phyloP scores from a whole-genome alignment of 2,113 vertebrate genomes.

The Dolichallabes microphthalmus region DNA sequence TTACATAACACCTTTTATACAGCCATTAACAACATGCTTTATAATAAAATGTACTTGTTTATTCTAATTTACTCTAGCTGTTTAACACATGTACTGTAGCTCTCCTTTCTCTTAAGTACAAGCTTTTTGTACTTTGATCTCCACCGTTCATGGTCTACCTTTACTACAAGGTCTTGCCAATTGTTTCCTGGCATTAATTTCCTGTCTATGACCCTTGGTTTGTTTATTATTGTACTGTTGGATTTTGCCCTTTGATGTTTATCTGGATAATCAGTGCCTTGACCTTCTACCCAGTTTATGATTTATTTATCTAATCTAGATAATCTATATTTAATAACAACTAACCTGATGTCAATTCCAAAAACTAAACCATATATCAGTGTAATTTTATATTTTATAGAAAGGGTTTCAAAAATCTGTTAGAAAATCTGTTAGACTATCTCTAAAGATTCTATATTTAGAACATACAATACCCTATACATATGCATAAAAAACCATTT shows the following conservation, averaged over 20 bases:
- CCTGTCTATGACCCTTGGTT: neutral
- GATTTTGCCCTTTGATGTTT: slow-evolving; percentile 11
- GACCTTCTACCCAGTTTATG: neutral
- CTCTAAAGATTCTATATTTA: neutral
- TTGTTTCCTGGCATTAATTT: neutral
- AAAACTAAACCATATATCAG: neutral
- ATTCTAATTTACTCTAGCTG: neutral
- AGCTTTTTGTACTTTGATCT: neutral
- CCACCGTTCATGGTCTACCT: neutral
- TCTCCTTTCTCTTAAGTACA: neutral
- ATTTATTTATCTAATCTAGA: too few species aligned
- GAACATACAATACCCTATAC: neutral
- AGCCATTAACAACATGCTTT: too few species aligned
- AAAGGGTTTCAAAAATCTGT: neutral
- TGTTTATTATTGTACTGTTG: slow-evolving; percentile 1
- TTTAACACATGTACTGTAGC: neutral
- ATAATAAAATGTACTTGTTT: too few species aligned
- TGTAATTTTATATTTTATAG: neutral
- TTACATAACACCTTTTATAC: too few species aligned
- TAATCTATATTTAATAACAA: too few species aligned
- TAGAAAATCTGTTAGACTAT: neutral
- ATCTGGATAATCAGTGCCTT: too few species aligned
- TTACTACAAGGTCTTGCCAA: neutral
- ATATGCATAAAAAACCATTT: too few species aligned
- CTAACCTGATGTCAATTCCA: neutral